These are phyloP conservation scores for Neodiprion lecontei DNA, from an alignment of 1,140 invertebrate genomes.

Conservation along the genomic window DNA sequence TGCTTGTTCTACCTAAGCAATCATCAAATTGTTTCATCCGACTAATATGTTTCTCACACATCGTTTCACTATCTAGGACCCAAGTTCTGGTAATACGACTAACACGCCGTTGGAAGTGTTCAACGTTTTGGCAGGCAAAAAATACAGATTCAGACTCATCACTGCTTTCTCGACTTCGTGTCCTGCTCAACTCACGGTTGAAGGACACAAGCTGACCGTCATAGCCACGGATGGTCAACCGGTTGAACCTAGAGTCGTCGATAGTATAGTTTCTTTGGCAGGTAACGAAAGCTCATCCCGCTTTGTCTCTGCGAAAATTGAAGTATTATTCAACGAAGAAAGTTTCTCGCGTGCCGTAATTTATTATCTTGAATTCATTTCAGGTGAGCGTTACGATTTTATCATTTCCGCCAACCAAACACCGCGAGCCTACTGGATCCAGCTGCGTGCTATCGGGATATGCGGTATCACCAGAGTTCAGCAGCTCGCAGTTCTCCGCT, in stretches of 20 bases:
- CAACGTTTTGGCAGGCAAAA: neutral
- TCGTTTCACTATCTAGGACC: conserved; percentile 31
- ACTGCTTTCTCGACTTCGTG: conserved; percentile 32
- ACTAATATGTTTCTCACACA: no score
- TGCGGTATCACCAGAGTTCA: conserved; percentile 50
- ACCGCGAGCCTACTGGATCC: conserved; percentile 61
- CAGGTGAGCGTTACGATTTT: conserved; percentile 65
- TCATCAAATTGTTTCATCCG: no score
- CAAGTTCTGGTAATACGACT: neutral
- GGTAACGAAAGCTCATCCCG: neutral
- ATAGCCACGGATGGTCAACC: conserved; percentile 62
- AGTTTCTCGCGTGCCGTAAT: neutral
- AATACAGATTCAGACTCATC: neutral
- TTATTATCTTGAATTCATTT: conserved; percentile 36
- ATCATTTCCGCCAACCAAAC: conserved; percentile 55
- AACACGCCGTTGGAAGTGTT: neutral
- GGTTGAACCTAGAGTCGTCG: conserved; percentile 56
- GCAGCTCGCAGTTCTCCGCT: conserved; percentile 60
- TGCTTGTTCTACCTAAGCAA: no score
- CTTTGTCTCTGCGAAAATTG: conserved; percentile 8
- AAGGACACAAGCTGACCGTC: conserved; percentile 58
- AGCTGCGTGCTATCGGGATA: conserved; percentile 54
- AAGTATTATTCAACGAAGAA: neutral
- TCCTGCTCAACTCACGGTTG: conserved; percentile 59
- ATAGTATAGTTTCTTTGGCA: conserved; percentile 32